phyloP scores from a whole-genome alignment of 2,113 vertebrate genomes.

The Phalacrocorax pelagicus region DNA sequence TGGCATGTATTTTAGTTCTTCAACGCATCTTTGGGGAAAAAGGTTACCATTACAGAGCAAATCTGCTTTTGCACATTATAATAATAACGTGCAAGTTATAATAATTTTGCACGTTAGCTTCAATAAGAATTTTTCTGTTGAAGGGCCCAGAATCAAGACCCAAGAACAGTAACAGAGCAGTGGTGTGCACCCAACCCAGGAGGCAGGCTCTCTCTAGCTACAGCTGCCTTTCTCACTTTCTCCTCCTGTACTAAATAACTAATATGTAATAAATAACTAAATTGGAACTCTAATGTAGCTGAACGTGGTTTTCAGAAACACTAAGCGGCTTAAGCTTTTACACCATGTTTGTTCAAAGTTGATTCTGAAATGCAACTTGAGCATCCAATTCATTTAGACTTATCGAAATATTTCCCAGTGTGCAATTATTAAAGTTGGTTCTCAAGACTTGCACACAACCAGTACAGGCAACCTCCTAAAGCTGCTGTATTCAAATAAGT shows the following conservation, averaged over 20 bases:
- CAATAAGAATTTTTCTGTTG: neutral
- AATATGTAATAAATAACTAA: neutral
- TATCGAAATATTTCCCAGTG: neutral
- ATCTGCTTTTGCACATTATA: neutral
- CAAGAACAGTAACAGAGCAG: neutral
- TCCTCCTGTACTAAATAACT: neutral
- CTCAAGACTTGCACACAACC: neutral
- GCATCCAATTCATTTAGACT: neutral
- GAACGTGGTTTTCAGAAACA: neutral
- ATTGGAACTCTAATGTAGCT: neutral
- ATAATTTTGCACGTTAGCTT: neutral
- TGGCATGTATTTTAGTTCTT: neutral
- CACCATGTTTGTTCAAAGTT: neutral
- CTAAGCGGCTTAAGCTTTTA: neutral
- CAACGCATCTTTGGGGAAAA: neutral
- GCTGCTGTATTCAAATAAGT: neutral
- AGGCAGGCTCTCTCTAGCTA: neutral
- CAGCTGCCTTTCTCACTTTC: neutral
- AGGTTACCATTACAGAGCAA: neutral
- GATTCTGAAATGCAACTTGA: neutral
- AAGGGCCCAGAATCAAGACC: neutral
- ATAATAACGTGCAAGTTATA: too few relatives aligned
- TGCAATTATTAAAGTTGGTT: neutral
- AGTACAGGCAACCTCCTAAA: neutral
- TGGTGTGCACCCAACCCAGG: neutral